Evolutionary conservation across 1,140 invertebrate species (phyloP).

Genomic region (Cepaea nemoralis): DNA sequence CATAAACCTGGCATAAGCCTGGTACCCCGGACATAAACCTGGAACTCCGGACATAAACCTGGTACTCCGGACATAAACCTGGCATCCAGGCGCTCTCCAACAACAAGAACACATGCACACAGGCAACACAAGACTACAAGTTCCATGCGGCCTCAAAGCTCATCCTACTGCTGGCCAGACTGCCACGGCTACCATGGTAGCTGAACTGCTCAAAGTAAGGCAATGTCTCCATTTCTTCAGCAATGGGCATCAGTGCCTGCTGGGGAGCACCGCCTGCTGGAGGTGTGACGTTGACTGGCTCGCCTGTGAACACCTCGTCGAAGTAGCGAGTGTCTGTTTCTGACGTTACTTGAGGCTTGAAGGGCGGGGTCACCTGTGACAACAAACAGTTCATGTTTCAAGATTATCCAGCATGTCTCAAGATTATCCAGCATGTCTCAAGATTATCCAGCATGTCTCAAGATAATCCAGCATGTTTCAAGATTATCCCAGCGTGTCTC

Average conservation of each 20-base stretch:
- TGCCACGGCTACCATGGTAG: conserved; percentile 64
- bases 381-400: no score
- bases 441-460: no score
- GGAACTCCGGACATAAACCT: no score
- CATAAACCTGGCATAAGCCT: no score
- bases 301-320: conserved; percentile 98
- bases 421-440: no score
- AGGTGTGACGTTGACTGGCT: conserved; percentile 94
- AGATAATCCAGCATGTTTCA: no score
- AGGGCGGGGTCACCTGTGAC: conserved; percentile 78
- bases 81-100: no score
- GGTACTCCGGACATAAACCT: no score
- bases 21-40: no score
- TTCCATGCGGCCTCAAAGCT: conserved; percentile 65
- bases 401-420: no score
- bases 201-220: conserved; percentile 70
- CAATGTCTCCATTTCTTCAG: conserved; percentile 59
- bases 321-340: conserved; percentile 98
- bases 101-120: no score
- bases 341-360: conserved; percentile 94
- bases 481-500: no score
- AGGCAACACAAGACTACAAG: conserved; percentile 39
- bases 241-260: conserved; percentile 52
- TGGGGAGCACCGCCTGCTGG: conserved; percentile 73
- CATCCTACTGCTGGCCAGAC: conserved; percentile 60